These are phyloP conservation scores for Drymonia ruficornis DNA, from an alignment of 2,888 invertebrate genomes.

Conservation along the genomic window DNA sequence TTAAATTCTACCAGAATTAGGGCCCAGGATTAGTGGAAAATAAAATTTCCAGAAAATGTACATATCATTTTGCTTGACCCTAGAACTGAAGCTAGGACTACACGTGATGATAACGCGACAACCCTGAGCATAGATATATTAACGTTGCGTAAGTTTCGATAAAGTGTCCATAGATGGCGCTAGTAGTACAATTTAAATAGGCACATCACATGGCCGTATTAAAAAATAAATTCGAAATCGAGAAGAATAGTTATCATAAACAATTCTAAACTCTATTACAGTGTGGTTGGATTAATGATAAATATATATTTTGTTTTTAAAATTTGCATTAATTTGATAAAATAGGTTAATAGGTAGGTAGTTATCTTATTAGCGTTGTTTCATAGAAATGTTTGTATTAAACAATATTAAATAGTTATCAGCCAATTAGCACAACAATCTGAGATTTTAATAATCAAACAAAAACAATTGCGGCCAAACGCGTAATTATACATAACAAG, in stretches of 20 bases:
- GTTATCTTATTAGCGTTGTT: background rate
- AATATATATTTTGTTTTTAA: too few species aligned
- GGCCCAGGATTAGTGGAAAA: too few species aligned
- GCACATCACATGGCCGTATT: too few species aligned
- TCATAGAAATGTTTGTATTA: background rate
- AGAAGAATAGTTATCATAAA: too few species aligned
- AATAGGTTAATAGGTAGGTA: background rate
- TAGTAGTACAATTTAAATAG: constrained; percentile 4
- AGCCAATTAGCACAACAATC: background rate
- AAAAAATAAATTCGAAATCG: too few species aligned
- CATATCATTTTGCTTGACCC: too few species aligned
- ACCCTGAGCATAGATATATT: too few species aligned
- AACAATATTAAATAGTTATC: background rate
- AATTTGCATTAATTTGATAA: background rate
- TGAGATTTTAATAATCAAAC: constrained; percentile 13
- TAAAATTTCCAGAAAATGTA: too few species aligned
- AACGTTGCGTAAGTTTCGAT: constrained; percentile 1
- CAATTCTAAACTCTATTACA: too few species aligned
- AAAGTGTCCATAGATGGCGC: constrained; percentile 30
- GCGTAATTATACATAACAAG: constrained; percentile 47
- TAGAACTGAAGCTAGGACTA: too few species aligned
- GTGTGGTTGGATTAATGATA: background rate
- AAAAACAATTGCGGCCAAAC: constrained; percentile 47
- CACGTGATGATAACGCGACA: too few species aligned
- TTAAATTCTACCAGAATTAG: too few species aligned